Conservation (phyloP, 2,888 invertebrate genomes). For the Sericinus montela region DNA sequence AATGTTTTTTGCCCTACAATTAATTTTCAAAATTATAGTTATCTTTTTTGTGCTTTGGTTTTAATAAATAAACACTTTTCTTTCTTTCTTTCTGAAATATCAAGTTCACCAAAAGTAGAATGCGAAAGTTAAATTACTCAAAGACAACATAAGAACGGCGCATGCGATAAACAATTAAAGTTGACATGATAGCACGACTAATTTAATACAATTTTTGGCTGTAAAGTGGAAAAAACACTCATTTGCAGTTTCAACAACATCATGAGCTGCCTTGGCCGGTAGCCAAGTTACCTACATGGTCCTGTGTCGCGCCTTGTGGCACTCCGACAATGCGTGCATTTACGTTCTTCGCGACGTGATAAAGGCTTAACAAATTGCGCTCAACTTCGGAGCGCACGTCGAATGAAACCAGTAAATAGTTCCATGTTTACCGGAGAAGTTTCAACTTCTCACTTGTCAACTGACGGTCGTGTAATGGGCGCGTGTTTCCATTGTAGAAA, state of each 20-base stretch:
- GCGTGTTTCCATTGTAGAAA: constrained; percentile 42
- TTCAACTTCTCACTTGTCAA: constrained; percentile 67
- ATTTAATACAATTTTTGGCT: too few species aligned
- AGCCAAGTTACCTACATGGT: constrained; percentile 70
- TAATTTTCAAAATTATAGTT: too few species aligned
- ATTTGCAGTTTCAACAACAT: constrained; percentile 75
- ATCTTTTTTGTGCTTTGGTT: too few species aligned
- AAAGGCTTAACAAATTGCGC: constrained; percentile 74
- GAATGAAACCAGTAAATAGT: constrained; percentile 70
- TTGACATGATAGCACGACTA: too few species aligned
- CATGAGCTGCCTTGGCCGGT: constrained; percentile 70
- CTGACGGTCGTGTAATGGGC: constrained; percentile 64
- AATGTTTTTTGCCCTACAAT: too few species aligned
- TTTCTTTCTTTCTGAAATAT: too few species aligned
- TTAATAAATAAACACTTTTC: too few species aligned
- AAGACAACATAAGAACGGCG: too few species aligned
- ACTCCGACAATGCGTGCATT: constrained; percentile 1
- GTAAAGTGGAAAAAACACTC: constrained; percentile 80
- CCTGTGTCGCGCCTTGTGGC: constrained; percentile 4
- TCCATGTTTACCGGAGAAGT: constrained; percentile 64
- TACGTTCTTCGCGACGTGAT: constrained; percentile 40
- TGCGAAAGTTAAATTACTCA: too few species aligned
- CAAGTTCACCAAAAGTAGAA: too few species aligned
- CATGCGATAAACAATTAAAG: constrained; percentile 76
- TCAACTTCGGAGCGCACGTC: constrained; percentile 66